Evolutionary conservation across 2,113 vertebrate species (phyloP).

Genomic region (Ciconia stormi): DNA sequence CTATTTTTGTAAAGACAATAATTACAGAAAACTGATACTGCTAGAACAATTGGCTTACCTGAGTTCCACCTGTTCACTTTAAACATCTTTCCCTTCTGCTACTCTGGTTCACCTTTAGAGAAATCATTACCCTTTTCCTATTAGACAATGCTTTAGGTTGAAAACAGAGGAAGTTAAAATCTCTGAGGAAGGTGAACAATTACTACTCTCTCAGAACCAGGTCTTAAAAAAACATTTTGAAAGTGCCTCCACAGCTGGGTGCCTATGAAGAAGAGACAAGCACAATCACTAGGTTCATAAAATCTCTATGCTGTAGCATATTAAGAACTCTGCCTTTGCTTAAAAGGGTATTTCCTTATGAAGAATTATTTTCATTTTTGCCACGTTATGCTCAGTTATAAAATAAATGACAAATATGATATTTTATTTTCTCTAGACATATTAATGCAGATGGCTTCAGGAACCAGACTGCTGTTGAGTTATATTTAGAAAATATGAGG

Average conservation of each 20-base stretch:
- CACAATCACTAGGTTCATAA: neutral
- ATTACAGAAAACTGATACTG: neutral
- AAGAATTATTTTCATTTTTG: neutral
- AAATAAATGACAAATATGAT: neutral
- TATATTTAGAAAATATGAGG: slow-evolving; percentile 19
- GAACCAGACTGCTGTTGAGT: neutral
- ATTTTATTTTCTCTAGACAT: neutral
- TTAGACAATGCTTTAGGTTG: neutral
- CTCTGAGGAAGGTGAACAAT: neutral
- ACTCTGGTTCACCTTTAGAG: neutral
- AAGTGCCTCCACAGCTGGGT: neutral
- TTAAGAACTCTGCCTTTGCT: neutral
- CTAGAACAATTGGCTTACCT: neutral
- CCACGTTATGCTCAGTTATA: neutral
- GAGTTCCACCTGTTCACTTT: neutral
- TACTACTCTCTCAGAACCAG: neutral
- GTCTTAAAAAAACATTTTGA: neutral
- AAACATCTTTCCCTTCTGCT: neutral
- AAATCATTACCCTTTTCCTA: neutral
- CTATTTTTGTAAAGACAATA: neutral
- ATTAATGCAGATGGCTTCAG: neutral
- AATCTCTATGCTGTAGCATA: neutral
- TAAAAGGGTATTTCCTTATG: neutral
- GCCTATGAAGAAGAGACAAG: neutral
- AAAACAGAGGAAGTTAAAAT: neutral